These are phyloP conservation scores for Pterostichus madidus DNA, from an alignment of 2,888 invertebrate species.

Conservation along the genomic window DNA sequence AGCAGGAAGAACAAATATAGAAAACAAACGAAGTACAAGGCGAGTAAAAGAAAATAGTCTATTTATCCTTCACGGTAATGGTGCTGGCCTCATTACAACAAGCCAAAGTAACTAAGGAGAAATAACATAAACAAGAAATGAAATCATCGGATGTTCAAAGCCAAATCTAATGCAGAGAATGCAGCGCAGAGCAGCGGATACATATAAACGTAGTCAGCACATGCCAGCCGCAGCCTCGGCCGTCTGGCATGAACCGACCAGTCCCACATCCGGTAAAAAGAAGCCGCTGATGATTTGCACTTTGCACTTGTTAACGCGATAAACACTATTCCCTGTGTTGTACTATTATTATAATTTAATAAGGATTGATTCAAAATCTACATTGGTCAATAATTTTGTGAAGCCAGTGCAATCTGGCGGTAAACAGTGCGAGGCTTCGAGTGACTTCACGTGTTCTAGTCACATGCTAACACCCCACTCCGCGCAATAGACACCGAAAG, in stretches of 20 bases:
- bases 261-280: slow-evolving; percentile 62
- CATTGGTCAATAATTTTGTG: slow-evolving; percentile 48
- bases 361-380: slow-evolving; percentile 44
- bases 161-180: slow-evolving; percentile 36
- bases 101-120: neutral
- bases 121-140: slow-evolving; percentile 22
- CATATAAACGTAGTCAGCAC: slow-evolving; percentile 48
- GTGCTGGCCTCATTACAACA: slow-evolving; percentile 32
- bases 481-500: slow-evolving; percentile 35
- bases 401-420: slow-evolving; percentile 58
- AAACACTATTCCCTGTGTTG: slow-evolving; percentile 13
- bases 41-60: slow-evolving; percentile 30
- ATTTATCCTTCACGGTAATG: slow-evolving; percentile 52
- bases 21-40: slow-evolving; percentile 31
- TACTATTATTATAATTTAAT: slow-evolving; percentile 4
- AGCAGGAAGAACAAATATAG: slow-evolving; percentile 53
- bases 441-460: slow-evolving; percentile 56
- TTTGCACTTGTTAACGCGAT: slow-evolving; percentile 40
- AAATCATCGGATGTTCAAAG: slow-evolving; percentile 34
- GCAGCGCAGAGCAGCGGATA: slow-evolving; percentile 39
- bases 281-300: slow-evolving; percentile 33
- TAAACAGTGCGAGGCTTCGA: neutral
- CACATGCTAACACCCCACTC: slow-evolving; percentile 53
- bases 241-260: slow-evolving; percentile 41
- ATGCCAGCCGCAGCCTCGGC: slow-evolving; percentile 42